Evolutionary conservation across 23 tunicate genomes (phyloP).

Genomic region (Styela plicata): DNA sequence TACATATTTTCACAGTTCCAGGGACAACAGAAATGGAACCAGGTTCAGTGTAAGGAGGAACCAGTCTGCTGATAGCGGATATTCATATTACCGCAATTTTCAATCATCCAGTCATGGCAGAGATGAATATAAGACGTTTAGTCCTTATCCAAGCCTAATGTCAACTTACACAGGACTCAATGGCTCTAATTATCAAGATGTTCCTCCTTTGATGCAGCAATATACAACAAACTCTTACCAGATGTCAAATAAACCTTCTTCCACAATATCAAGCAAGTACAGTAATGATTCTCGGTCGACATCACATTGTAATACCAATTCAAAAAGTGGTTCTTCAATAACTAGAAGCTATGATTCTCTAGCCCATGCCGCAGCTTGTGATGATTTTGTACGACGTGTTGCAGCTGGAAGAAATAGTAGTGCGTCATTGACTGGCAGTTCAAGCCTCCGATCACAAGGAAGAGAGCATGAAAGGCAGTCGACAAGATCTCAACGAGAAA

Average conservation of each 20-base stretch:
- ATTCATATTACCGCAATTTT: neutral
- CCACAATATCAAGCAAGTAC: slow-evolving; percentile 43
- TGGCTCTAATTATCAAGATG: slow-evolving; percentile 1
- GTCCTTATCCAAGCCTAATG: slow-evolving; percentile 3
- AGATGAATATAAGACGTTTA: neutral
- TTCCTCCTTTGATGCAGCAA: slow-evolving; percentile 29
- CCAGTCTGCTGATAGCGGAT: neutral
- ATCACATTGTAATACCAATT: neutral
- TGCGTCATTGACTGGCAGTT: neutral
- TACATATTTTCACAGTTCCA: neutral
- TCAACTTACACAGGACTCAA: neutral
- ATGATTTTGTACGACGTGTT: slow-evolving; percentile 91
- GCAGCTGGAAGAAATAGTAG: slow-evolving; percentile 55
- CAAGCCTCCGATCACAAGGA: neutral
- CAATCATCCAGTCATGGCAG: neutral
- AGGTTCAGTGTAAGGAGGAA: neutral
- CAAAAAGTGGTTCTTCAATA: slow-evolving; percentile 26
- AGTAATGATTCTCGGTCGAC: neutral
- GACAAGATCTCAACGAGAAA: neutral
- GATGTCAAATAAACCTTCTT: slow-evolving; percentile 43
- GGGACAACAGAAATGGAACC: neutral
- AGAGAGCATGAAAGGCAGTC: neutral
- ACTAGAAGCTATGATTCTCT: slow-evolving; percentile 74
- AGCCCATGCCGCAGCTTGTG: slow-evolving; percentile 93
- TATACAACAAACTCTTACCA: neutral